These are phyloP conservation scores for Brachionus koreanus DNA, from an alignment of 1,140 invertebrate genomes.

Conservation along the genomic window DNA sequence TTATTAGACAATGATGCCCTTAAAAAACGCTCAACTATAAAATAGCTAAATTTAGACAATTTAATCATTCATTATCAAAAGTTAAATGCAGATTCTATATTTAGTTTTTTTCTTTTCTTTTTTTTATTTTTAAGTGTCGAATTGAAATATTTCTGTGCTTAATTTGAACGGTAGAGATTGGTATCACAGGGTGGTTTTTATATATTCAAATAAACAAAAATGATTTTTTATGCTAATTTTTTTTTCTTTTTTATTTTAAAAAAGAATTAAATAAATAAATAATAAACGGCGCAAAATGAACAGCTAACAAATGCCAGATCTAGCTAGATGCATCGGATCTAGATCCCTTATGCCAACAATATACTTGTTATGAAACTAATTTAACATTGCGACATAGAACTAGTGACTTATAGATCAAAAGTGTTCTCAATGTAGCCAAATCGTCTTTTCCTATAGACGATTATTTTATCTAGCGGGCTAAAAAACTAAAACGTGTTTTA, in stretches of 20 bases:
- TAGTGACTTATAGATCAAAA: no score
- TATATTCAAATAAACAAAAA: not conserved
- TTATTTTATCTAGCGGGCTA: not conserved
- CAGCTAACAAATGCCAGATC: no score
- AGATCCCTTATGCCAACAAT: no score
- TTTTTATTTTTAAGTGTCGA: not conserved
- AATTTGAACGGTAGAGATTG: not conserved
- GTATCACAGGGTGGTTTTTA: not conserved
- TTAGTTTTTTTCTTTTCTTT: no score
- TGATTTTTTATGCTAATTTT: conserved; percentile 8
- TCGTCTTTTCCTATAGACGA: no score
- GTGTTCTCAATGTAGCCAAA: no score
- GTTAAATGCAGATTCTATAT: not conserved
- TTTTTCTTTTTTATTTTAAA: not conserved
- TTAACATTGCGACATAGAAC: no score
- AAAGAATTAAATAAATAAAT: not conserved
- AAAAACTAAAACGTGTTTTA: not conserved
- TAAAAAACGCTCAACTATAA: no score
- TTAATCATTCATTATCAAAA: not conserved
- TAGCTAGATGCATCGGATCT: no score
- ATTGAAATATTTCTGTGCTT: not conserved
- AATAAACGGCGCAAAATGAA: not conserved
- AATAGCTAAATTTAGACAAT: not conserved
- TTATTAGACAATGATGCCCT: not conserved
- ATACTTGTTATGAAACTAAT: no score